phyloP scores from a whole-genome alignment of 2,888 invertebrate species.

The Orthosia gracilis region DNA sequence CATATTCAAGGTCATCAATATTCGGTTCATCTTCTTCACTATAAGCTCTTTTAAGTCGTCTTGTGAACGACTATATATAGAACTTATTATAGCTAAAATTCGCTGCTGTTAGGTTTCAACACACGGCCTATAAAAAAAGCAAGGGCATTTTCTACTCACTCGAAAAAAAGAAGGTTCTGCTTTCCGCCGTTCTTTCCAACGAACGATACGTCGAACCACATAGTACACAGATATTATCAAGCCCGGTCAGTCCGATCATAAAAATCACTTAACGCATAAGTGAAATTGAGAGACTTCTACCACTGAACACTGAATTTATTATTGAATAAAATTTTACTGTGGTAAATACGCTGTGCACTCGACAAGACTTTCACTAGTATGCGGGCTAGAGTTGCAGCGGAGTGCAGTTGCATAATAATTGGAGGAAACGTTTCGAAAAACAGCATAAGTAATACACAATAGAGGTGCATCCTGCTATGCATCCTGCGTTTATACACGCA shows the following conservation, averaged over 20 bases:
- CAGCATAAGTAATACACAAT: slow-evolving; percentile 68
- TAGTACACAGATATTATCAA: slow-evolving; percentile 60
- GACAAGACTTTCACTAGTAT: slow-evolving; percentile 78
- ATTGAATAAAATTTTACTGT: slow-evolving; percentile 52
- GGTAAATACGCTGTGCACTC: slow-evolving; percentile 56
- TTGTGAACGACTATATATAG: not conserved
- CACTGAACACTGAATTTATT: slow-evolving; percentile 53
- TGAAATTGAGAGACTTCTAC: slow-evolving; percentile 65
- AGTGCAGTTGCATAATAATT: slow-evolving; percentile 74
- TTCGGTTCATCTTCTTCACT: not conserved
- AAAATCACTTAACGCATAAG: slow-evolving; percentile 70
- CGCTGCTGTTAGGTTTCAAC: not conserved
- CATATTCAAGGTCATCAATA: not conserved
- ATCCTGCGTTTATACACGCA: slow-evolving; percentile 75
- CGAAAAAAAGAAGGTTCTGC: slow-evolving; percentile 78
- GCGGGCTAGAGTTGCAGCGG: slow-evolving; percentile 36
- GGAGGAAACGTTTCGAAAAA: slow-evolving; percentile 84
- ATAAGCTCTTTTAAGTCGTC: too few species aligned
- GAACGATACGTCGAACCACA: slow-evolving; percentile 84
- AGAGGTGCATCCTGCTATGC: slow-evolving; percentile 74
- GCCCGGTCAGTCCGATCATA: slow-evolving; percentile 62
- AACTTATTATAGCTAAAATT: not conserved
- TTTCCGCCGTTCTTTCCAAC: slow-evolving; percentile 78
- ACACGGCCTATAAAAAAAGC: not conserved
- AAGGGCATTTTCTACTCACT: slow-evolving; percentile 75